Conservation (phyloP, 1,140 invertebrate species). For the Drosophila takahashii region DNA sequence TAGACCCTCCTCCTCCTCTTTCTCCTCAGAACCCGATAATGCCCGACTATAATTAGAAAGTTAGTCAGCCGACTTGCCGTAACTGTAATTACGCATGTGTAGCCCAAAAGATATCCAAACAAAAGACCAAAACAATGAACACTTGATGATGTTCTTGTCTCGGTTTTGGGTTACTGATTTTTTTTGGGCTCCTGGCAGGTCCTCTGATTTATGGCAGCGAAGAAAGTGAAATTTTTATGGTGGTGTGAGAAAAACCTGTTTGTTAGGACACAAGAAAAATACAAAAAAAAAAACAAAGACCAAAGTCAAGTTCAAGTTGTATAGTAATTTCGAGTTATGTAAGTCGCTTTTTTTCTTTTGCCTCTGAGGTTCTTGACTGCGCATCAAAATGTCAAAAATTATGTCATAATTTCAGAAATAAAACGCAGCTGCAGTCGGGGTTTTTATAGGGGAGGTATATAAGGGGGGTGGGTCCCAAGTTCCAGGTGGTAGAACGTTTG, state of each 20-base stretch:
- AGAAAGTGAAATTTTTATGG: slow-evolving; percentile 32
- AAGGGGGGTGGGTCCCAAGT: slow-evolving; percentile 13
- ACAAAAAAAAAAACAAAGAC: slow-evolving; percentile 24
- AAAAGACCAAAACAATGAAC: slow-evolving; percentile 28
- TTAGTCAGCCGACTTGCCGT: slow-evolving; percentile 54
- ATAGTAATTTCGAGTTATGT: slow-evolving; percentile 26
- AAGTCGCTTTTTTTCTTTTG: slow-evolving; percentile 4
- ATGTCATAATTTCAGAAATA: slow-evolving; percentile 58
- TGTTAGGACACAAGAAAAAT: slow-evolving; percentile 8
- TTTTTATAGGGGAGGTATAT: slow-evolving; percentile 3
- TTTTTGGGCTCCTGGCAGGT: slow-evolving; percentile 22
- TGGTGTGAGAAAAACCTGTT: slow-evolving; percentile 34
- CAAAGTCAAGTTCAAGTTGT: slow-evolving; percentile 42
- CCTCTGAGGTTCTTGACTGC: not conserved
- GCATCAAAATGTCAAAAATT: slow-evolving; percentile 45
- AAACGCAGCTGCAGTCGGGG: slow-evolving; percentile 20
- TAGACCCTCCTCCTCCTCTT: not conserved
- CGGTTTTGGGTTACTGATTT: slow-evolving; percentile 34
- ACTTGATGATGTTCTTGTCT: slow-evolving; percentile 39
- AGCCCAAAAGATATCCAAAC: slow-evolving; percentile 42
- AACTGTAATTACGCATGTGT: slow-evolving; percentile 58
- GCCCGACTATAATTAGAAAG: slow-evolving; percentile 58
- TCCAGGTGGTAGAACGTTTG: slow-evolving; percentile 51
- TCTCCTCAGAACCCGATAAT: slow-evolving; percentile 19
- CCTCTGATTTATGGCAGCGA: slow-evolving; percentile 44